A percentile compares a stretch with the other conserved stretches of the same genome.
These are phyloP conservation scores for Rhamnusium bicolor DNA, from an alignment of 2,888 invertebrate species.

Conservation along the genomic window DNA sequence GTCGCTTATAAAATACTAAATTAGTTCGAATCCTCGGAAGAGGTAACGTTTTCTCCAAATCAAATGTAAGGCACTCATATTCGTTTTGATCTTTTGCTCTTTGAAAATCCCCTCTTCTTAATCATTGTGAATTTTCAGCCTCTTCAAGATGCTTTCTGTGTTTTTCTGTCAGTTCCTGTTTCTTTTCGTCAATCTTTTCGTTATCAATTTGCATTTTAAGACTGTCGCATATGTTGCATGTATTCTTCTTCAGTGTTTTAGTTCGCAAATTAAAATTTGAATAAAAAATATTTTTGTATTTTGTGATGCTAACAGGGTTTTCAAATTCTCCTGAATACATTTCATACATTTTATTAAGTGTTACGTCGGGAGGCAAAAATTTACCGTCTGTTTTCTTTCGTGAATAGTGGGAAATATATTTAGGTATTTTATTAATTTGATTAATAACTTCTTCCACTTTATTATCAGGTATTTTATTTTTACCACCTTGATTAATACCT, in stretches of 20 bases:
- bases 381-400: too few species aligned
- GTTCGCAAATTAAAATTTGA: constrained; percentile 13
- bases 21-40: constrained; percentile 54
- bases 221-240: background rate
- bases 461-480: constrained; percentile 22
- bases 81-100: background rate
- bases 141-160: too few species aligned
- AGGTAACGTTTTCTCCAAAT: constrained; percentile 47
- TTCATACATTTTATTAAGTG: constrained; percentile 6
- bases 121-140: background rate
- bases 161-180: background rate
- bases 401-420: constrained; percentile 28
- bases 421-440: constrained; percentile 27
- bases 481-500: constrained; percentile 18
- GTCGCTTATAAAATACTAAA: constrained; percentile 48
- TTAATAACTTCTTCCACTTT: constrained; percentile 21
- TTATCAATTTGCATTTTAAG: constrained; percentile 2
- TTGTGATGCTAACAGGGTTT: constrained; percentile 3
- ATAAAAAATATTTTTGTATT: constrained; percentile 1
- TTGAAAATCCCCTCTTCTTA: background rate
- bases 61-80: constrained; percentile 3
- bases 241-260: background rate
- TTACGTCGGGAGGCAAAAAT: constrained; percentile 11
- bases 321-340: constrained; percentile 4
- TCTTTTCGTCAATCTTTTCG: background rate